Evolutionary conservation across 2,797 vertebrate species (phyloP), one percentile per base, ranked within the genome.

Genomic region (Sorex maritimensis): DNA sequence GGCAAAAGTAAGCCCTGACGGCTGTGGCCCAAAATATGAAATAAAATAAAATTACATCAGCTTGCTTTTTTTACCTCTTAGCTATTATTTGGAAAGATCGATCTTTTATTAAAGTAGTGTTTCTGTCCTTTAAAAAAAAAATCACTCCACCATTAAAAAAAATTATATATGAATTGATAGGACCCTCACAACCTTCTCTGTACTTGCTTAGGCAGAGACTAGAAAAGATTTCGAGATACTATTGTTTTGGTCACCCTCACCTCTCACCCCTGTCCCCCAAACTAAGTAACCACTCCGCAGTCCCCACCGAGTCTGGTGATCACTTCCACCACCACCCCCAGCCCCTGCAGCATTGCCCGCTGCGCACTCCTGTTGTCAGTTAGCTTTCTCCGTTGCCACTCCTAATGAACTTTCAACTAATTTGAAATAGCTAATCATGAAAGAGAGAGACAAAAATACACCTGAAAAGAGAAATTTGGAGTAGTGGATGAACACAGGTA

Each of bases 1-100:
- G 41, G 5, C 41, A 44, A 4, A 7, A 44, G 41, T 44, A 44
- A 44, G 7, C 41, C 41, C 41, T 44, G 41, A 6, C 4, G 58
- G 58, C 19, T 61, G 58, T 61, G 58, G 58, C 19, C 19, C 58
- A 61, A 19, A 61, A 61, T 21, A 4, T 19, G 21, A 19, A 61
- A 21, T 61, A 61, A 61, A 61, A 15, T 61, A 61, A 61, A 61
- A 61, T 23, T 61, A 61, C 6, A 88, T 83, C 41, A 88, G 28
- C 73, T 82, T 81, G 41, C 69, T 88, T 14, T 11, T n/a, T 73
- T 86, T 95, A 85, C 41, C 30, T 93, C 84, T 92, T 83, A 94
- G 41, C 72, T 87, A 9, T 67, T 89, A 85, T n/a, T 68, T 86
- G 78, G 68, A 72, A 94, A 94, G 88, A 75, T 9, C 74, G 34